Evolutionary conservation across 35 echinoderm and acorn worm genomes (phyloP), one percentile per base, ranked within the genome.

Genomic region (Patiria miniata): DNA sequence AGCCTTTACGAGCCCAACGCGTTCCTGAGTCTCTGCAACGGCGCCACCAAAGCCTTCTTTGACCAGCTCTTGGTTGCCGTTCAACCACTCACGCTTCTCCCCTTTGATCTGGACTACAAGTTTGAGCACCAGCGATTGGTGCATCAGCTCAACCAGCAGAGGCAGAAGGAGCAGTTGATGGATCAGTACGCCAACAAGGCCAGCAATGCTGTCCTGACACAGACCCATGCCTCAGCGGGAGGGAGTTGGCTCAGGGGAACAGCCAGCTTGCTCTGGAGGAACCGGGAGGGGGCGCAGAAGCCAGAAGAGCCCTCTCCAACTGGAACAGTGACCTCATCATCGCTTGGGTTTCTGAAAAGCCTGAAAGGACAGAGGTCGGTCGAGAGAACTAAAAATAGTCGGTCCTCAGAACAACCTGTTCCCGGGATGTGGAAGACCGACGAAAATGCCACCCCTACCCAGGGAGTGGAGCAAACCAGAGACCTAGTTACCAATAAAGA

Each of bases 11-110:
- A 95, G 78, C 85, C 93, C 14, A 77, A 76, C 28, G 93, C 93
- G n/a, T 95, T 95, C 77, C 81, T 95, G 18, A 87, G 79, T 81
- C 61, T 95, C n/a, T 92, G 90, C 90, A 91, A 95, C 82, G 88
- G 77, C n/a, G 86, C 88, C 30, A 69, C 59, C 15, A 76, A 83
- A 40, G 85, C 90, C 36, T 82, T 95, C 80, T 91, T 92, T 60
- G 52, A 81, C n/a, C 79, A 88, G 47, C 89, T 95, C 37, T 42
- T 95, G 18, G 51, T 88, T 17, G 89, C 86, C 61, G 37, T 95
- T 83, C 86, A 87, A 78, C 93, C 85, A 61, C 88, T 95, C 30
- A 83, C 89, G 42, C 39, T 79, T 52, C 89, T 91, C 53, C 86
- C 85, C 85, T 95, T 95, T 82, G 81, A 82, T 59, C 77, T 95